Evolutionary conservation across 2,888 invertebrate species (phyloP), one percentile per base, ranked within the genome.

Genomic region (Nemoura dubitans): DNA sequence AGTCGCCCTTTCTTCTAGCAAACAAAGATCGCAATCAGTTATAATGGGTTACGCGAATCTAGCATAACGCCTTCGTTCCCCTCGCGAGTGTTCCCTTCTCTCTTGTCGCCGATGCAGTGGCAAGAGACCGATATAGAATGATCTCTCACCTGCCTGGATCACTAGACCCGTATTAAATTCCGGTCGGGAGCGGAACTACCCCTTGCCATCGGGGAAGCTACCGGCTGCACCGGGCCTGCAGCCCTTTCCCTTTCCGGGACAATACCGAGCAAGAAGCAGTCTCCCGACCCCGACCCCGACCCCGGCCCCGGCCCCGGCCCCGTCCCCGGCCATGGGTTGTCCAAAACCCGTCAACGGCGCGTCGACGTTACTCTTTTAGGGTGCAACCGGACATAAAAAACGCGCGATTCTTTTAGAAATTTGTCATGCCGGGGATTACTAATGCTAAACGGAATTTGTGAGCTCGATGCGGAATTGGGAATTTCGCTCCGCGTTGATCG

Each of bases 11-110:
- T 84, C 84, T 84, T 84, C 76, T 28, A 76, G 2, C 76, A n/a
- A 84, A 84, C 84, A 84, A 84, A 84, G 84, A 84, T 84, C 28
- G 84, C 84, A 84, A 84, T 84, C 84, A 84, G 84, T 76, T 84
- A 84, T 59, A 84, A 84, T 84, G 84, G 84, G 84, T 84, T 84
- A 76, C 76, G 84, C 84, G 76, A 84, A 84, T 59, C 84, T 84
- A 76, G 14, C 59, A 29, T 81, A 81, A 81, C 81, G 81, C 81
- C 81, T 81, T 81, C 26, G 28, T 29, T 30, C 78, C 36, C 83
- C 42, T 26, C 26, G 30, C 42, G 26, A n/a, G 16, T 1, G 83
- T 26, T 76, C 84, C 59, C 81, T 81, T 81, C 30, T 10, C 81
- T 27, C 14, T 30, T n/a, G 21, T 30, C 29, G 29, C 7, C 6